A percentile compares a stretch with the other conserved stretches of the same genome.
These are phyloP conservation scores for Huso huso DNA, from an alignment of 2,797 vertebrate genomes.

Conservation along the genomic window DNA sequence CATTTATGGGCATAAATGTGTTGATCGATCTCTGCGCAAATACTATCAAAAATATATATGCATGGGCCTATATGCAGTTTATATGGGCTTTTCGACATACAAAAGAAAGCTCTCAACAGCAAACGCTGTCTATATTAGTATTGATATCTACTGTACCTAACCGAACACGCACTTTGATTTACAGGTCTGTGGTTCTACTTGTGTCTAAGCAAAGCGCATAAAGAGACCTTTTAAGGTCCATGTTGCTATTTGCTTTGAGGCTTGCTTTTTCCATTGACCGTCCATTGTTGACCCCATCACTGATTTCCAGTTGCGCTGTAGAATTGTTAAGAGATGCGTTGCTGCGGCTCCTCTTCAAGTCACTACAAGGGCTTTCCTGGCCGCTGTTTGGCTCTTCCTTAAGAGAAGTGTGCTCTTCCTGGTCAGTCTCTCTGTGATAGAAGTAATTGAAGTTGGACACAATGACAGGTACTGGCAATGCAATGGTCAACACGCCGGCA, in stretches of 20 bases:
- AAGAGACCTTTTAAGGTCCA: slow-evolving; percentile 81
- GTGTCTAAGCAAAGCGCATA: slow-evolving; percentile 86
- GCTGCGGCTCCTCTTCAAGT: slow-evolving; percentile 59
- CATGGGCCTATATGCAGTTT: background rate
- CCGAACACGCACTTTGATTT: slow-evolving; percentile 21
- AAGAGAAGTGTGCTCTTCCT: slow-evolving; percentile 72
- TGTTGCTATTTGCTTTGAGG: slow-evolving; percentile 78
- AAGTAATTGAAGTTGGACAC: slow-evolving; percentile 98
- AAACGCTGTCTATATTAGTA: slow-evolving; percentile 5
- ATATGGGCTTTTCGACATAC: slow-evolving; percentile 19
- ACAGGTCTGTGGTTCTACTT: slow-evolving; percentile 82
- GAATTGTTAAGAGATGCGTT: slow-evolving; percentile 63
- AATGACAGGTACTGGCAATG: slow-evolving; percentile 89
- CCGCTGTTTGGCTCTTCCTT: slow-evolving; percentile 69
- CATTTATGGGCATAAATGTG: no score
- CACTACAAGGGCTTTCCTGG: slow-evolving; percentile 42
- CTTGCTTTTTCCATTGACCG: slow-evolving; percentile 64
- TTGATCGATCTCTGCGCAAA: no score
- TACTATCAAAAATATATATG: no score
- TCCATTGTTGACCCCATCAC: slow-evolving; percentile 49
- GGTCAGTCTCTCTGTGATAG: slow-evolving; percentile 91
- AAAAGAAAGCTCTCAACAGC: background rate
- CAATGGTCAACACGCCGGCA: slow-evolving; percentile 89
- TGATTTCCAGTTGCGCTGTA: slow-evolving; percentile 59
- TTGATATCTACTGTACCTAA: background rate